Evolutionary conservation across 2,113 vertebrate genomes (phyloP).

Genomic region (Phrynosoma platyrhinos): DNA sequence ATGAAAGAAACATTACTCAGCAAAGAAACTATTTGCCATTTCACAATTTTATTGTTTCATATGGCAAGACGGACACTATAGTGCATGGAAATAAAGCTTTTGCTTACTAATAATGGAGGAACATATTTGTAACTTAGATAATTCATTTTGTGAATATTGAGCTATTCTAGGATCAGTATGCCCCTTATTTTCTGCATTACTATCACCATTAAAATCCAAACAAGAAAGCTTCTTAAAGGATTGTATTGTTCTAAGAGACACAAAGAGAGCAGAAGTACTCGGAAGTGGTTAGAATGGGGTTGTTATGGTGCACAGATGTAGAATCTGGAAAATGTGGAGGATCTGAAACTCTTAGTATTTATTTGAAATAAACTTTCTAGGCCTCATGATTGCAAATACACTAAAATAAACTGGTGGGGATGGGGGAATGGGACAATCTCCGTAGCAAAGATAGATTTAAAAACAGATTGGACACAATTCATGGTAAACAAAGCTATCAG

Average conservation of each 20-base stretch:
- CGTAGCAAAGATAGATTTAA: no score
- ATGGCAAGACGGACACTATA: conserved; percentile 26
- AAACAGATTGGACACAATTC: no score
- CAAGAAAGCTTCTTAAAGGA: neutral
- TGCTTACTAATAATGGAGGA: conserved; percentile 37
- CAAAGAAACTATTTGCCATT: conserved; percentile 45
- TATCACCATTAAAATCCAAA: neutral
- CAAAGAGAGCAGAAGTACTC: no score
- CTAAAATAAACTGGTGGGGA: no score
- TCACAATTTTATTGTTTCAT: conserved; percentile 36
- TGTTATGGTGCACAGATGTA: neutral
- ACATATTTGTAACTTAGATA: neutral
- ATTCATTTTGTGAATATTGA: neutral
- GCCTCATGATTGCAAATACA: no score
- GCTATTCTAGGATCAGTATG: neutral
- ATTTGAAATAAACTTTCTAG: no score
- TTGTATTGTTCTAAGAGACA: neutral
- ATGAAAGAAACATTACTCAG: conserved; percentile 50
- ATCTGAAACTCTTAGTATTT: no score
- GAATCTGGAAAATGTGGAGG: neutral
- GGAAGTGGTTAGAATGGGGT: neutral
- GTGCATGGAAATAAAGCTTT: neutral
- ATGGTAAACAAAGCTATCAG: no score
- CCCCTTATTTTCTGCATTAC: conserved; percentile 6
- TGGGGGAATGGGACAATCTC: no score